Percentiles rank a stretch among this genome's conserved stretches.
phyloP scores from a whole-genome alignment of 2,113 vertebrate species.

The Ammodytes dubius region DNA sequence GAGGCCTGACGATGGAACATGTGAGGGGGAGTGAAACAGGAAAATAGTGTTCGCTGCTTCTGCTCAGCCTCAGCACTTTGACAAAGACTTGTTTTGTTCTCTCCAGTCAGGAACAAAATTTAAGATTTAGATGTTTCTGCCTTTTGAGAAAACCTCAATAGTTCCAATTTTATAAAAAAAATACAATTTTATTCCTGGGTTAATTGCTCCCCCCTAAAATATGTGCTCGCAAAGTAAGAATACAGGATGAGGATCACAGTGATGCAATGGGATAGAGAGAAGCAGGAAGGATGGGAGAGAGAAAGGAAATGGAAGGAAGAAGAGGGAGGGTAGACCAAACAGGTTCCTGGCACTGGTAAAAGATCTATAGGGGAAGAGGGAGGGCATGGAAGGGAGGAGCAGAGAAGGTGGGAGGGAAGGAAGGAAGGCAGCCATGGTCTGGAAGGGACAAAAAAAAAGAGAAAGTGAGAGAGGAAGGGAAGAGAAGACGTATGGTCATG shows the following conservation, averaged over 20 bases:
- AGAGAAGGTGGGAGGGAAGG: background rate
- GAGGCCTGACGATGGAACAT: background rate
- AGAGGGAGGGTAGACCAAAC: background rate
- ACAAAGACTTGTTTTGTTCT: background rate
- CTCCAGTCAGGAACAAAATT: background rate
- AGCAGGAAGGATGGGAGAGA: constrained; percentile 4
- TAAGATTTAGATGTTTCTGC: background rate
- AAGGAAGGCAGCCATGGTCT: constrained; percentile 8
- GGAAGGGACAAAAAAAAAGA: constrained; percentile 3
- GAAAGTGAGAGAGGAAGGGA: constrained; percentile 33
- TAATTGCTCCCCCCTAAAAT: background rate
- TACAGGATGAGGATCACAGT: background rate
- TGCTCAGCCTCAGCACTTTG: background rate
- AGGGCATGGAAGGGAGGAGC: background rate
- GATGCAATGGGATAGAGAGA: constrained; percentile 3
- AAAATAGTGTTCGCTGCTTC: background rate
- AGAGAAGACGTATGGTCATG: background rate
- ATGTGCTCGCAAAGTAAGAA: background rate
- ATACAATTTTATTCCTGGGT: background rate
- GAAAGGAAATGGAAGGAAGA: constrained; percentile 8
- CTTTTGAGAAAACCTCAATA: too few species aligned
- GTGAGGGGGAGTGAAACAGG: background rate
- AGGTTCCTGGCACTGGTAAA: constrained; percentile 6
- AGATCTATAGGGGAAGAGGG: background rate
- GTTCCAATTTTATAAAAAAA: background rate